Percentiles rank a stretch among this genome's conserved stretches.
Evolutionary conservation across 2,888 invertebrate species (phyloP).

Genomic region (Smittia aterrima): DNA sequence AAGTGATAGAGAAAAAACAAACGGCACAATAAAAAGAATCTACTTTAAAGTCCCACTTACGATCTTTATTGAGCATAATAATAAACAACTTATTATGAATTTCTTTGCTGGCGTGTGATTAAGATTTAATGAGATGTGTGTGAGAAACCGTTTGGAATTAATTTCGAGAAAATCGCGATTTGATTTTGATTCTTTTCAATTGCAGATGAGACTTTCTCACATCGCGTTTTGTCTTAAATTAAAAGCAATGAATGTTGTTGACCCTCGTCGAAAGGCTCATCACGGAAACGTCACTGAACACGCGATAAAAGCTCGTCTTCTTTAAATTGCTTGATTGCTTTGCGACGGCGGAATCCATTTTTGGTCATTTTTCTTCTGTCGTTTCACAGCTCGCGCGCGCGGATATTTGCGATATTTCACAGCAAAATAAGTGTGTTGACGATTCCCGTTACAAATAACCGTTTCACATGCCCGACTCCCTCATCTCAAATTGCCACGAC

Average conservation of each 20-base stretch:
- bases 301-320: not conserved
- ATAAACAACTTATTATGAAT: no score
- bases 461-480: slow-evolving; percentile 20
- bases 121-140: no score
- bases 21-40: no score
- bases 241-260: slow-evolving; percentile 3
- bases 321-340: not conserved
- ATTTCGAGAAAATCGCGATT: not conserved
- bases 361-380: not conserved
- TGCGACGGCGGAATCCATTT: not conserved
- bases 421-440: not conserved
- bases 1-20: no score
- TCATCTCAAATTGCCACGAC: slow-evolving; percentile 22
- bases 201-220: not conserved
- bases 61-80: no score
- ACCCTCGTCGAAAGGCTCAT: not conserved
- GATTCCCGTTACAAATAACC: not conserved
- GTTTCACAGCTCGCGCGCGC: not conserved
- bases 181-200: not conserved
- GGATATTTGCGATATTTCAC: slow-evolving; percentile 1
- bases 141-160: not conserved
- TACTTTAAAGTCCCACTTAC: no score
- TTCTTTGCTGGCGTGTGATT: no score
- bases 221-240: not conserved
- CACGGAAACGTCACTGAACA: not conserved